Percentiles rank a stretch among this genome's conserved stretches.
Evolutionary conservation across 1,140 invertebrate species (phyloP).

Genomic region (Mizuhopecten yessoensis): DNA sequence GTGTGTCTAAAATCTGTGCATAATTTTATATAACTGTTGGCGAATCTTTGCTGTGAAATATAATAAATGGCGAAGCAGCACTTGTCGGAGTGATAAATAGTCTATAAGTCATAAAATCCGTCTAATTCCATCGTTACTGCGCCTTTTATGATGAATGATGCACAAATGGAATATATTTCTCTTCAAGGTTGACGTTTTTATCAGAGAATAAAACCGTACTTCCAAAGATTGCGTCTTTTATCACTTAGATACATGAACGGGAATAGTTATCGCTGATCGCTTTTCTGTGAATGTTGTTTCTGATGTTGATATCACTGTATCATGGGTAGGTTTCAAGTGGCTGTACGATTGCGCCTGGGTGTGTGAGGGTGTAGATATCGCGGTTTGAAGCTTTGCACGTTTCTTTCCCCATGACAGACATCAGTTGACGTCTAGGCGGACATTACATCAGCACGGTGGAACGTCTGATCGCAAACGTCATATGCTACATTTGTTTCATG

Average conservation of each 20-base stretch:
- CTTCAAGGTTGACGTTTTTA: slow-evolving; percentile 27
- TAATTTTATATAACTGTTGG: no score
- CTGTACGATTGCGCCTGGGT: background rate
- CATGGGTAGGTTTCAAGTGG: background rate
- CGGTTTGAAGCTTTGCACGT: slow-evolving; percentile 1
- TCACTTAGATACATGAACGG: background rate
- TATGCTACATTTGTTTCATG: slow-evolving; percentile 21
- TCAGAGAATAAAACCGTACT: slow-evolving; percentile 24
- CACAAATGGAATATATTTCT: slow-evolving; percentile 39
- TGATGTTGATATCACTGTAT: no score
- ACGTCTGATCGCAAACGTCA: slow-evolving; percentile 23
- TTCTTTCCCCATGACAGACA: background rate
- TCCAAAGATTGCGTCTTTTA: slow-evolving; percentile 34
- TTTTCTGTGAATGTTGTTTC: background rate
- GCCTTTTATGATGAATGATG: slow-evolving; percentile 32
- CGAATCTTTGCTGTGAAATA: background rate
- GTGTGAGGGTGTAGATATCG: slow-evolving; percentile 31
- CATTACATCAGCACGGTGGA: background rate
- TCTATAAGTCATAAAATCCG: slow-evolving; percentile 1
- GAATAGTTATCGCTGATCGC: background rate
- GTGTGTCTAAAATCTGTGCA: no score
- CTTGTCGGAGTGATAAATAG: background rate
- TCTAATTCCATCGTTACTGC: background rate
- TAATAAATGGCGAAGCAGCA: slow-evolving; percentile 11
- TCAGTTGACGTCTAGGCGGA: slow-evolving; percentile 36